Evolutionary conservation across 2,113 vertebrate species (phyloP), one percentile per base, ranked within the genome.

Genomic region (Actenoides lindsayi): DNA sequence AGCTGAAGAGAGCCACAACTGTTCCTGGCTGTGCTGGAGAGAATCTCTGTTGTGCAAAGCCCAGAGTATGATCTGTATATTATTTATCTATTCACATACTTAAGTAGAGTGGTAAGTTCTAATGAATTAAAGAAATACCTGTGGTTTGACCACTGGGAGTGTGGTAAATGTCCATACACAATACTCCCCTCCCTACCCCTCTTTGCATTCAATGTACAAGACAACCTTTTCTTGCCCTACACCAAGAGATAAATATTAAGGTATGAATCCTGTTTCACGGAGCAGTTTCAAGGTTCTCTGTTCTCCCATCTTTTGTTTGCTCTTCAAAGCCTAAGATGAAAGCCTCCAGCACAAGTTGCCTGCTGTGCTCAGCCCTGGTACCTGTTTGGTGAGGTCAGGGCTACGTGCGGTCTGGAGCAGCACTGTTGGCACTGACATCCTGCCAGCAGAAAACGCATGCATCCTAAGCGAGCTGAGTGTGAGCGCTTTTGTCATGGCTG

Each of bases 401-500:
- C 67, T 89, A 42, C 2, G 3, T 85, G 90, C 0, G 0, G 24
- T 20, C 0, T 0, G 87, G 68, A 93, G 65, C 59, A 62, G 62
- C 0, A 0, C 51, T 37, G 64, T 10, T 41, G 46, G 48, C n/a
- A 37, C 48, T 67, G 93, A 57, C 30, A 17, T 39, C 57, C 31
- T 10, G 7, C 83, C 60, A n/a, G 19, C 33, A 77, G 68, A 86
- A 88, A 68, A 75, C 1, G 0, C 13, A 59, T 10, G 4, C 1
- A 5, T 64, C 67, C 39, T 33, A 48, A 53, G 33, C 0, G 3
- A 78, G 24, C 30, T 0, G 1, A 87, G 25, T 1, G 18, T 1
- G 3, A 69, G 33, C 62, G n/a, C 35, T 33, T 67, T 70, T 53
- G 57, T 64, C 30, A 56, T 1, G 9, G n/a, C 51, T 81, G 33